Conservation (phyloP, 1,140 invertebrate species). For the Ceratoteleas bidentatus region DNA sequence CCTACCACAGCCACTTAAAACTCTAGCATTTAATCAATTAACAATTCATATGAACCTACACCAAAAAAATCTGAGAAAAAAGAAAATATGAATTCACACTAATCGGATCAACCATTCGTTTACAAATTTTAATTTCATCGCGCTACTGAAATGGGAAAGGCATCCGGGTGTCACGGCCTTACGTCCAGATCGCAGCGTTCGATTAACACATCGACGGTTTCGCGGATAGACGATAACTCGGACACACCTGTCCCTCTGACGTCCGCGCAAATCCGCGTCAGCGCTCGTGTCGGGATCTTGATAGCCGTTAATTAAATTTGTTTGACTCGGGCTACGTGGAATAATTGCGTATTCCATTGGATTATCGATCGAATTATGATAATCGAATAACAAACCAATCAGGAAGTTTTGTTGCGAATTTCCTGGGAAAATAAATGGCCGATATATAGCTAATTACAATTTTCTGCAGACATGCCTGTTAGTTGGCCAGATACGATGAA, state of each 20-base stretch:
- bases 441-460: conserved; percentile 61
- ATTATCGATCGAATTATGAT: conserved; percentile 50
- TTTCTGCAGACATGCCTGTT: conserved; percentile 47
- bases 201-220: conserved; percentile 35
- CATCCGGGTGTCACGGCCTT: neutral
- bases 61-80: too few species aligned
- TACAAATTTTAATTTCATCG: too few species aligned
- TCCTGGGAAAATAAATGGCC: conserved; percentile 45
- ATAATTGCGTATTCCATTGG: conserved; percentile 48
- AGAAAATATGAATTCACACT: too few species aligned
- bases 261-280: conserved; percentile 16
- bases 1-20: too few species aligned
- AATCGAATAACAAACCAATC: conserved; percentile 55
- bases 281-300: conserved; percentile 26
- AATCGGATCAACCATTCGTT: too few species aligned
- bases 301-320: conserved; percentile 52
- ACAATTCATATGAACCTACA: too few species aligned
- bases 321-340: conserved; percentile 24
- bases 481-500: conserved; percentile 49
- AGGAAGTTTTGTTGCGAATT: conserved; percentile 39
- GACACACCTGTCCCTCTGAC: conserved; percentile 24
- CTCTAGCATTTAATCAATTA: too few species aligned
- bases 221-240: conserved; percentile 25
- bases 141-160: too few species aligned
- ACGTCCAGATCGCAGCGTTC: conserved; percentile 20